Evolutionary conservation across 1,140 invertebrate genomes (phyloP).

Genomic region (Patella vulgata): DNA sequence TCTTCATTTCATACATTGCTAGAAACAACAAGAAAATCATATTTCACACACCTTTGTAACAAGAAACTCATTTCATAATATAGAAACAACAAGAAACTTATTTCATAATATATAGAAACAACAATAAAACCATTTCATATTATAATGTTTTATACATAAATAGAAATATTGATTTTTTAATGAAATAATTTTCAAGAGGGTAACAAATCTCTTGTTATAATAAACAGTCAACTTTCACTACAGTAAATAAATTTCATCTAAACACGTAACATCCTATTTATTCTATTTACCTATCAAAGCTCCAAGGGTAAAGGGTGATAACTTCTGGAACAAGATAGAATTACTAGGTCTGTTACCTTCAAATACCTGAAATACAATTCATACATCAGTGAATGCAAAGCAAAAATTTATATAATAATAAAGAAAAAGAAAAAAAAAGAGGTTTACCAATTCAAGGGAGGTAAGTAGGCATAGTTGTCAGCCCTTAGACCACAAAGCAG

Average conservation of each 20-base stretch:
- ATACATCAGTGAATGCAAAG: background rate
- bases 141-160: too few relatives aligned
- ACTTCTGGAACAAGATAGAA: constrained; percentile 92
- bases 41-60: too few relatives aligned
- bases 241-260: too few relatives aligned
- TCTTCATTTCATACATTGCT: constrained; percentile 99
- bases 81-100: background rate
- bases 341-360: constrained; percentile 97
- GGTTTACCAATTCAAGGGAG: background rate
- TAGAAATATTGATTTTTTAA: too few relatives aligned
- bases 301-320: constrained; percentile 95
- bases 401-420: background rate
- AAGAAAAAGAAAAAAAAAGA: background rate
- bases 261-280: too few relatives aligned
- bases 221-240: too few relatives aligned
- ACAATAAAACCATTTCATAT: too few relatives aligned
- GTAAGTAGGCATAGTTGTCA: too few relatives aligned
- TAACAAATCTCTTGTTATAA: background rate
- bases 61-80: too few relatives aligned
- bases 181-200: too few relatives aligned
- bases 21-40: constrained; percentile 63
- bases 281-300: constrained; percentile 92
- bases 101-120: background rate
- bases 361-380: constrained; percentile 76
- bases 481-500: too few relatives aligned